Evolutionary conservation across 2,113 vertebrate genomes (phyloP), one percentile per base, ranked within the genome.

Genomic region (Peromyscus maniculatus): DNA sequence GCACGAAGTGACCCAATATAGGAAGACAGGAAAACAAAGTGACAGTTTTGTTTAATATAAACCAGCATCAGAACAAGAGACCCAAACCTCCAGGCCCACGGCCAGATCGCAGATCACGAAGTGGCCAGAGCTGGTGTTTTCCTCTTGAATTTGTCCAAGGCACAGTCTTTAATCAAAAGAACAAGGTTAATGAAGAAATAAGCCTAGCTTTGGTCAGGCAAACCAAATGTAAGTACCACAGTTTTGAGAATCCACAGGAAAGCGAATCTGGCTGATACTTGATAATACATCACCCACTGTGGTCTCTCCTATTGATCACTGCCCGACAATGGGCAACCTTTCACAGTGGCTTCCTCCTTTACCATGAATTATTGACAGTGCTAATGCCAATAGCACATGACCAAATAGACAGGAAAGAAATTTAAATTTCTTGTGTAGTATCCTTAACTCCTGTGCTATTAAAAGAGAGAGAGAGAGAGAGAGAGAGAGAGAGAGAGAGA

Each of bases 21-120:
- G 97, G 78, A 36, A 98, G 98, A 99, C 98, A 98, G 98, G 69
- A 97, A 98, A 97, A 92, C 92, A 99, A 98, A 98, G 97, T 98
- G 98, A 97, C 97, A 98, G 97, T 96, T 96, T 67, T 77, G 96
- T 97, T 98, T 97, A 86, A 91, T 88, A 74, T 86, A 97, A 95
- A 95, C 36, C 79, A 80, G 88, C 89, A 82, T 96, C 49, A 59
- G 94, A 95, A 93, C 55, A 43, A n/a, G 78, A 72, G 12, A 87
- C 39, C 39, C 91, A 80, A 97, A 95, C 79, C 94, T 91, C 57
- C 86, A 89, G 87, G 93, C 64, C 66, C 55, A 82, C 36, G n/a
- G 72, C 52, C 79, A 86, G n/a, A 93, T 94, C 64, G n/a, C 9
- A 88, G 36, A 43, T 72, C 43, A 84, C 94, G 75, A 82, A 77